Percentiles rank a stretch among this genome's conserved stretches.
Evolutionary conservation across 1,140 invertebrate species (phyloP).

Genomic region (Ridgeia piscesae): DNA sequence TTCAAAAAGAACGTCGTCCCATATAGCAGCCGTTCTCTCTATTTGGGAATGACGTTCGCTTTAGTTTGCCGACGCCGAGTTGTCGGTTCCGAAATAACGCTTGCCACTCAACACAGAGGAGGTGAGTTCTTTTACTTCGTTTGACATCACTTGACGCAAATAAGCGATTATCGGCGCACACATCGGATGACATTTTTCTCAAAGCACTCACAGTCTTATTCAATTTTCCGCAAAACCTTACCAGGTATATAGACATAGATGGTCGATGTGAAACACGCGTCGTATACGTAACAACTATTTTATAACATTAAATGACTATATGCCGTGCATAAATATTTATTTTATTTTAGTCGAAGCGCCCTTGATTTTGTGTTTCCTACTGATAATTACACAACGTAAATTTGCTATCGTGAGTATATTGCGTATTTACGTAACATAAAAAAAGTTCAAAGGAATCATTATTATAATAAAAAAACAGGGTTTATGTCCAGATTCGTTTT

Average conservation of each 20-base stretch:
- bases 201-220: neutral
- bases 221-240: neutral
- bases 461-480: no score
- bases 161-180: neutral
- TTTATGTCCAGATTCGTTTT: no score
- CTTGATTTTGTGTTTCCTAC: neutral
- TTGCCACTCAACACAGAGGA: neutral
- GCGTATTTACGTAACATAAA: neutral
- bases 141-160: neutral
- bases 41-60: neutral
- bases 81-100: neutral
- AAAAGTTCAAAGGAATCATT: no score
- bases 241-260: neutral
- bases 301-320: neutral
- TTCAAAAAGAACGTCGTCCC: neutral
- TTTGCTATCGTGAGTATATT: neutral
- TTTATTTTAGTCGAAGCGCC: neutral
- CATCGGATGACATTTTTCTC: neutral
- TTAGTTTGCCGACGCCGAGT: neutral
- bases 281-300: neutral
- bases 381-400: neutral
- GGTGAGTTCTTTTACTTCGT: neutral
- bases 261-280: neutral
- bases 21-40: no score
- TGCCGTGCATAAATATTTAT: neutral